phyloP scores from a whole-genome alignment of 2,888 invertebrate genomes.

The Orthosia cruda region DNA sequence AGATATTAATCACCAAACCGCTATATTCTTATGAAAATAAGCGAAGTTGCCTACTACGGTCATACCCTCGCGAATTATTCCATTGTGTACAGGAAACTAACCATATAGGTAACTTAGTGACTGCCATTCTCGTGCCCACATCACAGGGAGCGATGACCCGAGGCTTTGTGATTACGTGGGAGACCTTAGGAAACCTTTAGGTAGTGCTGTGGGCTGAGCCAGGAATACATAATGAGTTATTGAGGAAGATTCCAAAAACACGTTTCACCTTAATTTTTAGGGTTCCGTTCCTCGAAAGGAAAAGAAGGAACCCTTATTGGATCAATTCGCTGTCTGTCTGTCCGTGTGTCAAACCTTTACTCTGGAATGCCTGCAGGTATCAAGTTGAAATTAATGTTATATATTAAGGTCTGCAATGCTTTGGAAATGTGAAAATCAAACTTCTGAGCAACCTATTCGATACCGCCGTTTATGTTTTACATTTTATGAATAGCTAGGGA shows the following conservation, averaged over 20 bases:
- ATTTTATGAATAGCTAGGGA: no score
- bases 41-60: conserved; percentile 71
- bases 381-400: no score
- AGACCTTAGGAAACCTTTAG: conserved; percentile 33
- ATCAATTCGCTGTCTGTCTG: no score
- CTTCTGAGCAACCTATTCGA: no score
- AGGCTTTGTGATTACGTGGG: conserved; percentile 48
- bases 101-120: conserved; percentile 79
- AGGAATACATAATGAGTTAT: conserved; percentile 20
- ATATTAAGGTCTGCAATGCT: no score
- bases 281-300: no score
- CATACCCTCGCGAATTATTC: conserved; percentile 74
- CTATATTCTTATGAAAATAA: conserved; percentile 41
- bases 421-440: no score
- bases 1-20: conserved; percentile 46
- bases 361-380: no score
- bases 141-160: conserved; percentile 63
- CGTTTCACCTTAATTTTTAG: neutral
- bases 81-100: conserved; percentile 83
- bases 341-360: no score
- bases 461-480: no score
- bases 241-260: neutral
- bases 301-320: no score
- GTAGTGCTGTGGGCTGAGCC: conserved; percentile 2
- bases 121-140: conserved; percentile 62